Conservation (phyloP, 2,113 vertebrate species). For the Corythornis vintsioides region DNA sequence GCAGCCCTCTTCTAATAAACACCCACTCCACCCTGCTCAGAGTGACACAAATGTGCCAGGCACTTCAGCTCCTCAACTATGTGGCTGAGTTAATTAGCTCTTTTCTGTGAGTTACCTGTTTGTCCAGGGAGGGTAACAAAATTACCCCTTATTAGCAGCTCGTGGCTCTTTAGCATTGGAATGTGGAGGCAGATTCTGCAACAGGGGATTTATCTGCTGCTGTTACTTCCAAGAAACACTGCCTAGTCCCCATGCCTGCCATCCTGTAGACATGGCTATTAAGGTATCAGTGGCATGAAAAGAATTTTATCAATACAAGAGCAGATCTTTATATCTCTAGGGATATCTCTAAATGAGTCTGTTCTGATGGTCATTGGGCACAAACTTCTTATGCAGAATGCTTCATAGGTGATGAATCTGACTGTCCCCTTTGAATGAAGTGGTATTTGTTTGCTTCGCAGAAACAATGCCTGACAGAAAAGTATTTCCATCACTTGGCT, state of each 20-base stretch:
- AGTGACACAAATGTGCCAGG: background rate
- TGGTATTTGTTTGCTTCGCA: constrained; percentile 37
- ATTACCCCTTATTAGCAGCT: background rate
- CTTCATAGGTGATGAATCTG: constrained; percentile 19
- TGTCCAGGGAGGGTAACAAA: constrained; percentile 16
- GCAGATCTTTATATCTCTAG: constrained; percentile 12
- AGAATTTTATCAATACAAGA: constrained; percentile 62
- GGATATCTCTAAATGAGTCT: constrained; percentile 45
- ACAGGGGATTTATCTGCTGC: constrained; percentile 31
- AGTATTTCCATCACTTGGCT: constrained; percentile 29
- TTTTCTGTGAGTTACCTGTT: constrained; percentile 12
- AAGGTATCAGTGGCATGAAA: constrained; percentile 43
- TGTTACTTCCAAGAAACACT: background rate
- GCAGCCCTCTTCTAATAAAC: background rate
- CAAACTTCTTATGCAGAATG: background rate
- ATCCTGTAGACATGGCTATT: background rate
- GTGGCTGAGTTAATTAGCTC: background rate
- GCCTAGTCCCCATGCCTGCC: background rate
- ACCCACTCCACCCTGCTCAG: background rate
- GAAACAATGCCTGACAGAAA: background rate
- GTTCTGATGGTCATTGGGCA: background rate
- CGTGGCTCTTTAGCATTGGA: background rate
- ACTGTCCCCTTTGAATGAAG: background rate
- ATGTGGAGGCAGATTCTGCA: background rate
- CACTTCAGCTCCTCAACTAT: background rate